Percentiles rank a stretch among this genome's conserved stretches.
Evolutionary conservation across 2,113 vertebrate species (phyloP).

Genomic region (Thomomys bottae): DNA sequence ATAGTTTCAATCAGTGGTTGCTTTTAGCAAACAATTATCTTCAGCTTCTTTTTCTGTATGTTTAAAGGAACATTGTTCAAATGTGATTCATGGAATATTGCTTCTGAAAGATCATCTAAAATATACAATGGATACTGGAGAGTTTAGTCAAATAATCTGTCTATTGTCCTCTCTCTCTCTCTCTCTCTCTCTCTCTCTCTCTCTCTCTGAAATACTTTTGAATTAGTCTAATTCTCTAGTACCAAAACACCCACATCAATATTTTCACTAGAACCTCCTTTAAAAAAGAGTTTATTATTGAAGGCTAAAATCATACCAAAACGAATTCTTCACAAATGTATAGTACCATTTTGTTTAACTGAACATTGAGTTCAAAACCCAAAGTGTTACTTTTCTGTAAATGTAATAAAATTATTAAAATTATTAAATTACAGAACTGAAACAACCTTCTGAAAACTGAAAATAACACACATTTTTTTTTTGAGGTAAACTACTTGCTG

Average conservation of each 20-base stretch:
- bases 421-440: background rate
- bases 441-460: background rate
- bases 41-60: background rate
- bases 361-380: background rate
- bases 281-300: background rate
- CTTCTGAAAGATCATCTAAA: background rate
- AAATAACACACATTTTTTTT: background rate
- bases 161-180: background rate
- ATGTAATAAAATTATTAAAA: slow-evolving; percentile 35
- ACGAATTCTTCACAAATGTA: background rate
- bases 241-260: background rate
- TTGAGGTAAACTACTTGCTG: background rate
- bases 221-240: background rate
- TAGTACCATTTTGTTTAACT: slow-evolving; percentile 40
- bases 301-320: background rate
- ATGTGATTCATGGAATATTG: background rate
- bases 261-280: background rate
- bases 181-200: background rate
- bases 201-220: background rate
- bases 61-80: background rate
- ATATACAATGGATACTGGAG: background rate
- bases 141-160: background rate
- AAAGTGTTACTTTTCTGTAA: slow-evolving; percentile 37
- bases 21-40: background rate
- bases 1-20: slow-evolving; percentile 8